A percentile compares a stretch with the other conserved stretches of the same genome.
These are phyloP conservation scores for Lagopus muta DNA, from an alignment of 2,113 vertebrate genomes.

Conservation along the genomic window DNA sequence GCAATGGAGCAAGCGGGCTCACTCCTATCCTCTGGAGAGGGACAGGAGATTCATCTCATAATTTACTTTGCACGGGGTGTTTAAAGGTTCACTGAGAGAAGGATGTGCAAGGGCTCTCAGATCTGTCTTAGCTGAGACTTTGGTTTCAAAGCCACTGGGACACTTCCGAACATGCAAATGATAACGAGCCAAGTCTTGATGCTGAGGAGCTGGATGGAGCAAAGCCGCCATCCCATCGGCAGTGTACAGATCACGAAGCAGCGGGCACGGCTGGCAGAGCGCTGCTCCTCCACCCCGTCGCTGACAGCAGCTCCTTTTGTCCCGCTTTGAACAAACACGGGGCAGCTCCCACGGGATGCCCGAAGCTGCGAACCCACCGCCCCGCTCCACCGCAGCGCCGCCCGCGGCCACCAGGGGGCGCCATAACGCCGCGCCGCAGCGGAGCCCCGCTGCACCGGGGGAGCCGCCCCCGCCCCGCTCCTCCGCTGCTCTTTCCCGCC, in stretches of 20 bases:
- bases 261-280: constrained; percentile 3
- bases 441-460: neutral
- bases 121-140: neutral
- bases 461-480: neutral
- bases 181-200: neutral
- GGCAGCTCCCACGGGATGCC: neutral
- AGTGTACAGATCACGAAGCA: neutral
- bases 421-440: neutral
- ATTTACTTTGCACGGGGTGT: neutral
- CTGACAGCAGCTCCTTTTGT: neutral
- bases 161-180: neutral
- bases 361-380: neutral
- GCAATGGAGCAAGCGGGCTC: accelerated
- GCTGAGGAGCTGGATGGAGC: accelerated
- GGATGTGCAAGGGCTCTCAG: neutral
- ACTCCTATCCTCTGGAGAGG: neutral
- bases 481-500: constrained; percentile 22
- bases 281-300: neutral
- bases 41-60: neutral
- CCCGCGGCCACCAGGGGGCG: neutral
- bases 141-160: neutral
- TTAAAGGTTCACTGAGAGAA: neutral
- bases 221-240: neutral
- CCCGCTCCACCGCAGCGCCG: too few species aligned
- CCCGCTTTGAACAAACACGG: neutral